phyloP scores from a whole-genome alignment of 2,113 vertebrate species.

The Argyrosomus japonicus region DNA sequence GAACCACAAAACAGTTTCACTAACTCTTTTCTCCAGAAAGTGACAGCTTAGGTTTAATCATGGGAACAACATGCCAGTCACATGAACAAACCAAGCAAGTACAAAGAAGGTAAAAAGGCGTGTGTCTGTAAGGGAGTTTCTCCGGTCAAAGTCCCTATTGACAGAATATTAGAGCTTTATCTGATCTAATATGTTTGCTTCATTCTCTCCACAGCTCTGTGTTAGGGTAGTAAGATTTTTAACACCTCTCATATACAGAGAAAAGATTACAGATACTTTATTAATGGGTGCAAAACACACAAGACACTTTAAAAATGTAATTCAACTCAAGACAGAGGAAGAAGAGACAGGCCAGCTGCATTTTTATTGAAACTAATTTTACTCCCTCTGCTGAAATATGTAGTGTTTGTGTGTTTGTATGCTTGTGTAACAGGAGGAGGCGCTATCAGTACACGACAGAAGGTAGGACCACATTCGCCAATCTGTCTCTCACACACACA shows the following conservation, averaged over 20 bases:
- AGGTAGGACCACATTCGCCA: constrained; percentile 32
- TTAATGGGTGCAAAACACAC: too few relatives aligned
- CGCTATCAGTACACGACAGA: constrained; percentile 56
- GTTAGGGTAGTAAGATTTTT: neutral
- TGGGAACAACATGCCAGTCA: neutral
- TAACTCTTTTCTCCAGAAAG: neutral
- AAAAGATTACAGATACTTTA: neutral
- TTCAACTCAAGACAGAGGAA: too few relatives aligned
- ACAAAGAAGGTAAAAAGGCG: neutral
- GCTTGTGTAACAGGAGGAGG: constrained; percentile 14
- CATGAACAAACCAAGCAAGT: neutral
- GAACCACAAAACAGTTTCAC: neutral
- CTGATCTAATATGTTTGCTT: neutral
- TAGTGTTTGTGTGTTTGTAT: neutral
- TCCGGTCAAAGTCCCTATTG: neutral
- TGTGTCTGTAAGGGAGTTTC: neutral
- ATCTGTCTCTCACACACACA: constrained; percentile 9
- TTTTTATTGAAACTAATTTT: neutral
- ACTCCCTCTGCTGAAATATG: neutral
- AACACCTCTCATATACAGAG: neutral
- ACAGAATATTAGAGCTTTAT: neutral
- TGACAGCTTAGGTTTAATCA: neutral
- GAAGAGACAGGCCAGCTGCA: neutral
- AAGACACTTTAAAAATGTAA: neutral
- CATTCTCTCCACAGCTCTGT: neutral